Evolutionary conservation across 2,113 vertebrate genomes (phyloP), one percentile per base, ranked within the genome.

Genomic region (Stegastes partitus): DNA sequence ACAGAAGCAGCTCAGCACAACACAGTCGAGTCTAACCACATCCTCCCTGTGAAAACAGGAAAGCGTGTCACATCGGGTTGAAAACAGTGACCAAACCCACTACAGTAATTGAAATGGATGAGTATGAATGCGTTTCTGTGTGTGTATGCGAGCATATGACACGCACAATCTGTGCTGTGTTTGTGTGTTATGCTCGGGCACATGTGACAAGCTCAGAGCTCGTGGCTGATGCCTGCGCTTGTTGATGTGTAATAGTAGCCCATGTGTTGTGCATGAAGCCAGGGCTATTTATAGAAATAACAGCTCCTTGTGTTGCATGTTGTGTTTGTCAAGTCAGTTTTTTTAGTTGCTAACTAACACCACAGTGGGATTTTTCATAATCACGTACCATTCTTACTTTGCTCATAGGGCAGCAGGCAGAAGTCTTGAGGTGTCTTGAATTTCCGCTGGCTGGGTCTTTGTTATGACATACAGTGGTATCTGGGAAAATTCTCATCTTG

Each of bases 31-130:
- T 77, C 68, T 82, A 81, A 92, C 90, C 92, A 93, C 92, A 93
- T 91, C 90, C 88, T 91, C 58, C 72, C 28, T 85, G 77, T 76
- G 77, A 87, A 89, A 90, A 91, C 89, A 92, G 89, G 88, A 91
- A 91, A 82, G 50, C 62, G 50, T 56, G 51, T 74, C 67, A 75
- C 19, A 21, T 28, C 70, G 66, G 63, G 79, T 67, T 79, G 73
- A 79, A 77, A 69, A 77, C 64, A 59, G 72, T 91, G 90, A 87
- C 90, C 90, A 85, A 89, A 82, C 83, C 84, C 82, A 44, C 74
- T 79, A 85, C 81, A 65, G 64, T 69, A 75, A 77, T 82, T 70
- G 81, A 70, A 76, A 78, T 75, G 84, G 70, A 76, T 69, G 74
- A 53, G 53, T 70, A 63, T 84, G 77, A 80, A 45, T 82, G 68